These are phyloP conservation scores for Pristionchus fissidentatus DNA, from an alignment of 2,888 invertebrate species.

Conservation along the genomic window DNA sequence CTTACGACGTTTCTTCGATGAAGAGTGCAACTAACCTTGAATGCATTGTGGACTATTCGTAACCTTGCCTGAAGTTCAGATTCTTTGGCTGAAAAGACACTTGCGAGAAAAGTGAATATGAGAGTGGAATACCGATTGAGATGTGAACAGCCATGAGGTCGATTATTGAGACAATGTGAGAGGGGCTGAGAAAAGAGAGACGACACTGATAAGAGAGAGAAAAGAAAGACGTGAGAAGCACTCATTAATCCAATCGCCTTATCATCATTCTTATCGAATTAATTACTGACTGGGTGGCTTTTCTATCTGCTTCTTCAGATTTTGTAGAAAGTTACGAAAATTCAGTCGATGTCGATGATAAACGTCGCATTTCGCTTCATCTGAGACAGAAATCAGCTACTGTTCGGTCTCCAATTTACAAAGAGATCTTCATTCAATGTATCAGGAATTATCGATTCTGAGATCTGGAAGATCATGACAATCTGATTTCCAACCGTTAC, in stretches of 20 bases:
- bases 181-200: background rate
- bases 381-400: too few relatives aligned
- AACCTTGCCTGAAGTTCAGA: slow-evolving; percentile 60
- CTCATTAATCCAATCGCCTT: slow-evolving; percentile 16
- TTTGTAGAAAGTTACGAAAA: too few relatives aligned
- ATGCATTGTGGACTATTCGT: slow-evolving; percentile 59
- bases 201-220: slow-evolving; percentile 1
- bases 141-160: slow-evolving; percentile 23
- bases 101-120: background rate
- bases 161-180: background rate
- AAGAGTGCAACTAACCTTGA: slow-evolving; percentile 53
- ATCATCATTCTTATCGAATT: background rate
- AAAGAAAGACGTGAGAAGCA: background rate
- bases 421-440: background rate
- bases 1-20: background rate
- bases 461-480: too few relatives aligned
- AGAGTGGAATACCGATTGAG: background rate
- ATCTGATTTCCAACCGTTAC: background rate
- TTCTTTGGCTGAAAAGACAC: slow-evolving; percentile 51
- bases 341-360: too few relatives aligned
- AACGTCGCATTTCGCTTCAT: too few relatives aligned
- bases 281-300: slow-evolving; percentile 19
- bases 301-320: background rate
- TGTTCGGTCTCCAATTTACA: background rate
- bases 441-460: background rate